A percentile compares a stretch with the other conserved stretches of the same genome.
Evolutionary conservation across 2,888 invertebrate species (phyloP).

Genomic region (Hirudinaria manillensis): DNA sequence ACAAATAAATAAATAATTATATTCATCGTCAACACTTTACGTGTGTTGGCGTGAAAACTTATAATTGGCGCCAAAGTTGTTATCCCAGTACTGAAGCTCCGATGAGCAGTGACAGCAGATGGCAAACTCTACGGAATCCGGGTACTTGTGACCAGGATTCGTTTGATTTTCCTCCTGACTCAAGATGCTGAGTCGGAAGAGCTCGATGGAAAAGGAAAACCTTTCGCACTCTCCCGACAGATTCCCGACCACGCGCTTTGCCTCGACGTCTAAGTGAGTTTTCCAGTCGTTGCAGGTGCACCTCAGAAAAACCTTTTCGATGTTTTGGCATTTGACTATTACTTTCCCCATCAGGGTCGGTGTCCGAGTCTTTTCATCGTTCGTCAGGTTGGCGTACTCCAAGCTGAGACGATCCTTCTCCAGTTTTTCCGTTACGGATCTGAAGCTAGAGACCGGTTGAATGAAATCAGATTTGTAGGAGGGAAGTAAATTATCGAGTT

Average conservation of each 20-base stretch:
- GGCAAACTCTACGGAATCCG: neutral
- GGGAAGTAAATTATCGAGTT: neutral
- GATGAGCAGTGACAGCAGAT: neutral
- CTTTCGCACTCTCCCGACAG: neutral
- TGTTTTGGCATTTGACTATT: neutral
- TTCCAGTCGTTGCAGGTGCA: conserved; percentile 13
- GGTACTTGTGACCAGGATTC: neutral
- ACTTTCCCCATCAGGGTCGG: neutral
- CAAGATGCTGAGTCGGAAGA: neutral
- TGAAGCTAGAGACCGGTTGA: neutral
- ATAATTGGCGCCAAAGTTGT: conserved; percentile 9
- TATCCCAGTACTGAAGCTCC: neutral
- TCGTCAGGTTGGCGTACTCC: neutral
- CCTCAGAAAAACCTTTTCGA: neutral
- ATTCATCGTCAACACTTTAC: neutral
- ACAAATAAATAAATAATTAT: too few species aligned
- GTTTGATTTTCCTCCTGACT: neutral
- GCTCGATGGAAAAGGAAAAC: neutral
- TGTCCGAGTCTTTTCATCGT: neutral
- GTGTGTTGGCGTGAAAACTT: neutral
- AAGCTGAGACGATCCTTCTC: neutral
- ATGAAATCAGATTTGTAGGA: neutral
- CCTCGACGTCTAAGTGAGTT: conserved; percentile 4
- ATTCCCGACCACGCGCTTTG: neutral
- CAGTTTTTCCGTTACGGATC: neutral